These are phyloP conservation scores for Zhengitettix transpicula DNA, from an alignment of 2,888 invertebrate species.

Conservation along the genomic window DNA sequence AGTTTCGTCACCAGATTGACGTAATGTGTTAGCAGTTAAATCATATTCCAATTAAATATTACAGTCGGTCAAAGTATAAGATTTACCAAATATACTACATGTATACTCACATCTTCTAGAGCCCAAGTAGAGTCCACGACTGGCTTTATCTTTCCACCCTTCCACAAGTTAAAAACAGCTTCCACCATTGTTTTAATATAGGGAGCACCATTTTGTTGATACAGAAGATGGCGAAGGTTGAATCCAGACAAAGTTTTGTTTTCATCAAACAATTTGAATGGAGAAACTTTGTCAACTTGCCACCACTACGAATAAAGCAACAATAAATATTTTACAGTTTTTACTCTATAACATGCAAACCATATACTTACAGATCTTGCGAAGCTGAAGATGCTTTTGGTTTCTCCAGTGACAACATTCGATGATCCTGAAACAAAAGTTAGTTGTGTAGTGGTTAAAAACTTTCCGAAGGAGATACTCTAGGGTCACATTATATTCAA, in stretches of 20 bases:
- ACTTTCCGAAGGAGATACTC: too few species aligned
- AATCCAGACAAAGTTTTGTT: constrained; percentile 71
- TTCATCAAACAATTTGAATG: constrained; percentile 75
- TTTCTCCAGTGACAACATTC: constrained; percentile 79
- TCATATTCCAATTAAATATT: neutral
- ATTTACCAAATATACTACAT: neutral
- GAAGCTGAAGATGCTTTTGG: constrained; percentile 79
- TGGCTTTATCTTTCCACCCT: constrained; percentile 63
- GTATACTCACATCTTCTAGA: constrained; percentile 58
- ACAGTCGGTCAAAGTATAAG: neutral
- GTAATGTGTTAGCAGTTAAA: neutral
- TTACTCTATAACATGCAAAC: constrained; percentile 8
- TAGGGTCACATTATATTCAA: too few species aligned
- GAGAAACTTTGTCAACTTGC: constrained; percentile 83
- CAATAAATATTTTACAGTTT: constrained; percentile 8
- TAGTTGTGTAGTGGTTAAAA: neutral
- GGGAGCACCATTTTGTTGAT: constrained; percentile 55
- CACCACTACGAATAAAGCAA: constrained; percentile 47
- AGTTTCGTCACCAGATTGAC: neutral
- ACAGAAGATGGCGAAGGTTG: constrained; percentile 68
- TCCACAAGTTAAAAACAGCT: constrained; percentile 58
- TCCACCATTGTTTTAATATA: constrained; percentile 54
- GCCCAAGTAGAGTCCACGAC: constrained; percentile 75
- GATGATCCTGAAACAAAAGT: constrained; percentile 46
- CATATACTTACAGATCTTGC: constrained; percentile 64